Evolutionary conservation across 2,888 invertebrate species (phyloP).

Genomic region (Embidobia sp.): DNA sequence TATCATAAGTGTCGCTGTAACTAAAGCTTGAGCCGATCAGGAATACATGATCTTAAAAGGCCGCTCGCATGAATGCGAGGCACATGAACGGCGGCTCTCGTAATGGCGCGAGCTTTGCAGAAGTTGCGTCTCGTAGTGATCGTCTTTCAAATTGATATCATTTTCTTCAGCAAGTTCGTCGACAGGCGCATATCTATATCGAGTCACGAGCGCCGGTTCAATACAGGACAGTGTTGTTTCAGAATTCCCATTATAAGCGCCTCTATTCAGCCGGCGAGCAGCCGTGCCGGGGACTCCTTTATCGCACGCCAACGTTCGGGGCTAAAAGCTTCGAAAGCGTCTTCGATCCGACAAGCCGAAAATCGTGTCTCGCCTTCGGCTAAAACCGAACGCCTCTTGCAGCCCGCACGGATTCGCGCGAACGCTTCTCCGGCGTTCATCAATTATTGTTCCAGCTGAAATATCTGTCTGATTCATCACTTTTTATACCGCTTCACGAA

Average conservation of each 20-base stretch:
- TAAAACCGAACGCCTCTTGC: slow-evolving; percentile 30
- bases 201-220: slow-evolving; percentile 67
- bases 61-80: slow-evolving; percentile 32
- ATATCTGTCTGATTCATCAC: slow-evolving; percentile 38
- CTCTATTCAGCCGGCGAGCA: slow-evolving; percentile 49
- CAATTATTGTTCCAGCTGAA: slow-evolving; percentile 40
- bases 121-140: slow-evolving; percentile 64
- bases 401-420: not conserved
- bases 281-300: slow-evolving; percentile 41
- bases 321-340: slow-evolving; percentile 64
- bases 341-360: slow-evolving; percentile 62
- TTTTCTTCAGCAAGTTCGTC: slow-evolving; percentile 62
- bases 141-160: slow-evolving; percentile 75
- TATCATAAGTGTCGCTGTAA: slow-evolving; percentile 48
- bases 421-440: slow-evolving; percentile 30
- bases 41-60: slow-evolving; percentile 43
- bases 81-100: slow-evolving; percentile 30
- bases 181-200: slow-evolving; percentile 60
- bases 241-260: slow-evolving; percentile 73
- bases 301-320: slow-evolving; percentile 47
- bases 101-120: slow-evolving; percentile 24
- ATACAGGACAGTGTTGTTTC: slow-evolving; percentile 74
- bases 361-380: slow-evolving; percentile 61
- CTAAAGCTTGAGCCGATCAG: slow-evolving; percentile 36
- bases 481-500: slow-evolving; percentile 46